Conservation (phyloP, 2,113 vertebrate genomes). For the Campylomormyrus tamandua region DNA sequence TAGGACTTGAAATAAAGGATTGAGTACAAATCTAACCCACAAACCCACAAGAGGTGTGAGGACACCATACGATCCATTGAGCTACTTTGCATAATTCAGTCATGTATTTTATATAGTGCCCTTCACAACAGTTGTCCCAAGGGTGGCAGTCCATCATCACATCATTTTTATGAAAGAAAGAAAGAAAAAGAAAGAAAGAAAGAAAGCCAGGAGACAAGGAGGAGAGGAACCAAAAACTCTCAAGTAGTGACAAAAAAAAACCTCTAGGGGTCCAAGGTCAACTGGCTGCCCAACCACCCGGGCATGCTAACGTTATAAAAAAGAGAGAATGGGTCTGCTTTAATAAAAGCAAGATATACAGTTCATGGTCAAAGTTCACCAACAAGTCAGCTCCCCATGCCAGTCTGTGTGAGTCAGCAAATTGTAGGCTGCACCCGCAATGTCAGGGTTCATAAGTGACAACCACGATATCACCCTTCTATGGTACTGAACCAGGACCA, state of each 20-base stretch:
- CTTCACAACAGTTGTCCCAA: not conserved
- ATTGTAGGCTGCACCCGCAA: not conserved
- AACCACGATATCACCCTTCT: not conserved
- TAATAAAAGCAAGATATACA: too few species aligned
- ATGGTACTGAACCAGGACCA: not conserved
- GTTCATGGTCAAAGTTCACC: not conserved
- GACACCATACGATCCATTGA: not conserved
- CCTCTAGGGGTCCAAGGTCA: not conserved
- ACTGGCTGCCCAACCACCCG: not conserved
- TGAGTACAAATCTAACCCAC: not conserved
- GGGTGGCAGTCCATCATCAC: not conserved
- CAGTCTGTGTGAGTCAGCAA: not conserved
- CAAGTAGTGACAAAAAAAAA: not conserved
- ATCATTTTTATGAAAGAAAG: not conserved
- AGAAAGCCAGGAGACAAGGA: not conserved
- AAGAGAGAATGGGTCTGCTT: not conserved
- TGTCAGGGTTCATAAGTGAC: not conserved
- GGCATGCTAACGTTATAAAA: not conserved
- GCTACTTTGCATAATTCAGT: not conserved
- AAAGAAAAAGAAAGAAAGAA: not conserved
- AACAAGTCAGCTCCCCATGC: not conserved
- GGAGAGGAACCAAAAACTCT: not conserved
- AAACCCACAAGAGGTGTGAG: not conserved
- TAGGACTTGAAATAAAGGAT: not conserved
- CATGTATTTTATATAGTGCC: not conserved